Percentiles rank a stretch among this genome's conserved stretches.
Evolutionary conservation across 2,113 vertebrate species (phyloP).

Genomic region (human): DNA sequence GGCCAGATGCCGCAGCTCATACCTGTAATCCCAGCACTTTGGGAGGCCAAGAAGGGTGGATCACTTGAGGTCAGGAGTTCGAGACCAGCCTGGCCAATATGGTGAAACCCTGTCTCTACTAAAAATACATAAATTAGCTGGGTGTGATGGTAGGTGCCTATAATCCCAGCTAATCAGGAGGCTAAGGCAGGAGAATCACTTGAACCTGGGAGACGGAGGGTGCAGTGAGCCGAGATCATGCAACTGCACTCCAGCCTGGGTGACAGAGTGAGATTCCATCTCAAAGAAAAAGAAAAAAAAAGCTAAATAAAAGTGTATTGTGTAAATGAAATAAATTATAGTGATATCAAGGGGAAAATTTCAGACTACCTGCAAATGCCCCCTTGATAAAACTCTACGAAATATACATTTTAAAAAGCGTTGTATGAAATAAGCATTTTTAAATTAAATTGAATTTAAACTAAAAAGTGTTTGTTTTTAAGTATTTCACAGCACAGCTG

Average conservation of each 20-base stretch:
- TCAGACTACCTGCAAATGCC: slow-evolving; percentile 5
- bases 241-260: background rate
- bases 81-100: too few relatives aligned
- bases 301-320: background rate
- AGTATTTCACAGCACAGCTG: slow-evolving; percentile 20
- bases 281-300: background rate
- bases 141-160: background rate
- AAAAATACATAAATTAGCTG: too few relatives aligned
- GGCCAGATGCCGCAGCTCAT: background rate
- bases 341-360: background rate
- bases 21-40: background rate
- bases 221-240: background rate
- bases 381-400: slow-evolving; percentile 6
- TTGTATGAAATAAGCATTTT: background rate
- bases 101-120: too few relatives aligned
- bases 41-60: background rate
- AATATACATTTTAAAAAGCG: slow-evolving; percentile 29
- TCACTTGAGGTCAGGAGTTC: background rate
- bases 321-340: slow-evolving; percentile 5
- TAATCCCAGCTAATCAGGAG: background rate
- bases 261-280: background rate
- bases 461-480: slow-evolving; percentile 1
- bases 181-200: background rate
- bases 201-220: background rate
- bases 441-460: slow-evolving; percentile 37